Conservation (phyloP, 2,113 vertebrate species). For the Elachura formosa region DNA sequence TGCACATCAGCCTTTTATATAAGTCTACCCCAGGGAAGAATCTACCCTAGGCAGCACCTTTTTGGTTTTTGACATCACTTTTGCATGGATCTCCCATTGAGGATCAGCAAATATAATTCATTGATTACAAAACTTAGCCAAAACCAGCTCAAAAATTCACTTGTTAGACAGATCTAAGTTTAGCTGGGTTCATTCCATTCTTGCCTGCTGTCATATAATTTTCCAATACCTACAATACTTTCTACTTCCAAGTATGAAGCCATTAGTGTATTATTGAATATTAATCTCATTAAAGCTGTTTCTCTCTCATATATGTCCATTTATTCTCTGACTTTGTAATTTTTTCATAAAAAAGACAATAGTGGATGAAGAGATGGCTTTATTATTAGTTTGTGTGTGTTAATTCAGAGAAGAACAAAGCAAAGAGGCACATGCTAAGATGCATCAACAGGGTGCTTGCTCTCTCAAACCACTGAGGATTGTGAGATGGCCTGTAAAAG, state of each 20-base stretch:
- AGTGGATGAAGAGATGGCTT: not conserved
- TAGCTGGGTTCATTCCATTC: not conserved
- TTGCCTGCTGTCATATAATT: not conserved
- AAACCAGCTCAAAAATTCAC: not conserved
- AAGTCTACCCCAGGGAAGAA: not conserved
- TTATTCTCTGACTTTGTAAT: not conserved
- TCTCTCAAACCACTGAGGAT: not conserved
- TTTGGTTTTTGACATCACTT: not conserved
- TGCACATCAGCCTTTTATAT: not conserved
- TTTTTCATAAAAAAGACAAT: not conserved
- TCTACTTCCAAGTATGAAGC: not conserved
- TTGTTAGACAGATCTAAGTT: not conserved
- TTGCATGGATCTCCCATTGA: not conserved
- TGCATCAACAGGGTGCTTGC: not conserved
- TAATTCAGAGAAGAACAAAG: not conserved
- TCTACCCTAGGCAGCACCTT: not conserved
- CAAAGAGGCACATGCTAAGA: not conserved
- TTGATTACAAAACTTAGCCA: not conserved
- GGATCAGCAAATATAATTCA: not conserved
- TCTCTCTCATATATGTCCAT: not conserved
- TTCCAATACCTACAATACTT: constrained; percentile 2
- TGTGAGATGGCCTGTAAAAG: not conserved
- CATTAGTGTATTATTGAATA: not conserved
- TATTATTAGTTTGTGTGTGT: not conserved
- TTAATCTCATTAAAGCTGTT: not conserved